Percentiles rank a stretch among this genome's conserved stretches.
Conservation (phyloP, 1,140 invertebrate species). For the Drosophila rufa region DNA sequence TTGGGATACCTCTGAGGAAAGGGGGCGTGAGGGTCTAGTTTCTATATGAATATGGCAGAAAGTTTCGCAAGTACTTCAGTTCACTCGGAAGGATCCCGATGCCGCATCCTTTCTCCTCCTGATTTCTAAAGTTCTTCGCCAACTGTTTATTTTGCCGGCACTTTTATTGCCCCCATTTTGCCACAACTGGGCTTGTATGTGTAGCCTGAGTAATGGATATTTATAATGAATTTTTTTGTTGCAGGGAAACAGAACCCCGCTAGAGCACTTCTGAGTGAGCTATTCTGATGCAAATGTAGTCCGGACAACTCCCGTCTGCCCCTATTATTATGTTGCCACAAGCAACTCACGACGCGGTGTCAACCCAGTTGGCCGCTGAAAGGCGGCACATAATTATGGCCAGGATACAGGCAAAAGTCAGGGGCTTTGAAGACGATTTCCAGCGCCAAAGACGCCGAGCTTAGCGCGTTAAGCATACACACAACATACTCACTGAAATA, state of each 20-base stretch:
- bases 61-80: conserved; percentile 70
- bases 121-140: conserved; percentile 62
- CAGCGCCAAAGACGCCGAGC: conserved; percentile 13
- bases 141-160: conserved; percentile 44
- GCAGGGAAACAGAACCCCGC: neutral
- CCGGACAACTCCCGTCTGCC: conserved; percentile 6
- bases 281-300: conserved; percentile 27
- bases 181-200: conserved; percentile 9
- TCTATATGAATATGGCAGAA: conserved; percentile 59
- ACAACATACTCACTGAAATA: conserved; percentile 22
- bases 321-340: conserved; percentile 5
- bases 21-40: neutral
- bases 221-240: conserved; percentile 66
- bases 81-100: neutral
- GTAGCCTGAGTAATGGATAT: conserved; percentile 72
- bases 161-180: conserved; percentile 57
- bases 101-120: conserved; percentile 28
- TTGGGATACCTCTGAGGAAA: conserved; percentile 42
- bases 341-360: conserved; percentile 36
- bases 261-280: conserved; percentile 13
- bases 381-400: conserved; percentile 72
- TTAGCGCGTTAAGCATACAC: conserved; percentile 17
- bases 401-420: conserved; percentile 23
- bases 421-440: conserved; percentile 33
- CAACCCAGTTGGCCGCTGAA: conserved; percentile 30